Conservation (phyloP, 1,140 invertebrate species). For the Zaprionus gabonicus region DNA sequence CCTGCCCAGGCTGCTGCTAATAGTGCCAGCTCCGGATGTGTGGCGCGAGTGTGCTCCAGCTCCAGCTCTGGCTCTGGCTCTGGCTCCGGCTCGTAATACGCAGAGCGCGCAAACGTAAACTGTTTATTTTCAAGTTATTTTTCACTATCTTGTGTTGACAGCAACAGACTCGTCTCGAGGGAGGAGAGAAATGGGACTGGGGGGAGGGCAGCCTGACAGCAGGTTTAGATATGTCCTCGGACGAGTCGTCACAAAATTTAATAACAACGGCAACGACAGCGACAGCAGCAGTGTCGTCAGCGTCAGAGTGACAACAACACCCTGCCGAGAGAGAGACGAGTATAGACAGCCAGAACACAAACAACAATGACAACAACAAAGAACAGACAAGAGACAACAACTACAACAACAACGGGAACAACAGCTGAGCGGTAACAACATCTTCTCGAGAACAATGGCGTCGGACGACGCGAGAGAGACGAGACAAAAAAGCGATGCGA, state of each 20-base stretch:
- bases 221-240: conserved; percentile 46
- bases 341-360: conserved; percentile 13
- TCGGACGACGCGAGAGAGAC: conserved; percentile 7
- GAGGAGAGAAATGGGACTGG: background rate
- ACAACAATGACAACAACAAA: conserved; percentile 25
- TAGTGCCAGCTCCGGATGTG: background rate
- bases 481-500: conserved; percentile 60
- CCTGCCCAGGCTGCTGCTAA: background rate
- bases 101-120: conserved; percentile 38
- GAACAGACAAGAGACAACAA: conserved; percentile 19
- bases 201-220: conserved; percentile 28
- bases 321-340: conserved; percentile 23
- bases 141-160: conserved; percentile 63
- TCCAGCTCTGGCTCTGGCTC: background rate
- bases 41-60: background rate
- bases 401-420: conserved; percentile 5
- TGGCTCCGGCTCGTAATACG: conserved; percentile 31
- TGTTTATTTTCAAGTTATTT: conserved; percentile 66
- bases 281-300: conserved; percentile 5
- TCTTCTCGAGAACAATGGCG: conserved; percentile 44
- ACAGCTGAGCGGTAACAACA: conserved; percentile 21
- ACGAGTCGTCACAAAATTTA: conserved; percentile 51
- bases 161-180: conserved; percentile 3
- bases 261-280: conserved; percentile 45
- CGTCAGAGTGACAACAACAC: conserved; percentile 18